phyloP scores from a whole-genome alignment of 2,797 vertebrate genomes.

The Uromys caudimaculatus region DNA sequence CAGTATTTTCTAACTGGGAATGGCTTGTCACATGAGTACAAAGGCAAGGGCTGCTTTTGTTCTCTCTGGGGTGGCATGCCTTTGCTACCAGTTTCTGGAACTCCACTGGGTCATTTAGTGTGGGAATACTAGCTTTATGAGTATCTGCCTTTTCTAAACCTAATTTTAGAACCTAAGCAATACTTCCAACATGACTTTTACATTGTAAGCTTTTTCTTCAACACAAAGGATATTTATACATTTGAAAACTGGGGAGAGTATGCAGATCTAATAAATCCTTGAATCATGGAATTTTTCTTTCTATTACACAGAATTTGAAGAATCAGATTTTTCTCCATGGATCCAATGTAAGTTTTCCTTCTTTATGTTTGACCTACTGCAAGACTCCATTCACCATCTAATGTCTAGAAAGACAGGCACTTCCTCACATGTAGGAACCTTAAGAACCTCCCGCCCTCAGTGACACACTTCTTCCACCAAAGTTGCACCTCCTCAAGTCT shows the following conservation, averaged over 20 bases:
- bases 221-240: neutral
- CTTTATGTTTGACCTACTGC: neutral
- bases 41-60: neutral
- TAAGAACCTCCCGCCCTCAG: neutral
- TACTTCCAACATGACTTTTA: conserved; percentile 5
- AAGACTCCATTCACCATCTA: neutral
- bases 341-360: neutral
- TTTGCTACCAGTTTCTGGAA: neutral
- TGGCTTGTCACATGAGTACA: neutral
- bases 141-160: neutral
- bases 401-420: neutral
- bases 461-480: neutral
- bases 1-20: neutral
- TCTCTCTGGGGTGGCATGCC: neutral
- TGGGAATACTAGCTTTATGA: neutral
- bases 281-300: conserved; percentile 42
- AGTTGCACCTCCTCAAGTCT: neutral
- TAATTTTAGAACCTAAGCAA: neutral
- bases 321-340: neutral
- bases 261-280: neutral
- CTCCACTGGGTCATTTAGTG: neutral
- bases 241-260: neutral
- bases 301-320: neutral
- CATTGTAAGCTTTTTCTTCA: conserved; percentile 26
- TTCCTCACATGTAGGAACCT: neutral